Evolutionary conservation across 2,888 invertebrate species (phyloP).

Genomic region (Zaprionus lineosus): DNA sequence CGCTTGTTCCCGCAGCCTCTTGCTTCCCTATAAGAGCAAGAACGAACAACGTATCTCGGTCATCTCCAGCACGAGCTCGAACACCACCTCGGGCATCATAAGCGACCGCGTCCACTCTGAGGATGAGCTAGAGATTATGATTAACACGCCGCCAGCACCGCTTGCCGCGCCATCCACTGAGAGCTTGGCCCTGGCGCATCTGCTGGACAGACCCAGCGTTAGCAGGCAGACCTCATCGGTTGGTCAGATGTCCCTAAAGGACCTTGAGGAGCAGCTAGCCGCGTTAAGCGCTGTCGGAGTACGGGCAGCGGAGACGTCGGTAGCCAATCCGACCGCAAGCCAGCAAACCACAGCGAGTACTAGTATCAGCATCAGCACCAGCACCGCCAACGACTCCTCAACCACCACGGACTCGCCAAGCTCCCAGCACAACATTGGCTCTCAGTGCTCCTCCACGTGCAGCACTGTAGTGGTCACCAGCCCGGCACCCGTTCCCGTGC

Average conservation of each 20-base stretch:
- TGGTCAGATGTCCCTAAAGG: slow-evolving; percentile 82
- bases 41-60: slow-evolving; percentile 93
- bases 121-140: slow-evolving; percentile 95
- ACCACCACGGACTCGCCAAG: slow-evolving; percentile 83
- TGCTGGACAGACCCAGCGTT: slow-evolving; percentile 86
- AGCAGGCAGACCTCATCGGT: slow-evolving; percentile 85
- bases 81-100: slow-evolving; percentile 97
- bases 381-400: slow-evolving; percentile 67
- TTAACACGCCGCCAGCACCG: slow-evolving; percentile 90
- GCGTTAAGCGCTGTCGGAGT: slow-evolving; percentile 80
- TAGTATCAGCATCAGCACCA: neutral
- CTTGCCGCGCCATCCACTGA: slow-evolving; percentile 90
- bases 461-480: slow-evolving; percentile 92
- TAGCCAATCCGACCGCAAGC: slow-evolving; percentile 45
- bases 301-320: slow-evolving; percentile 60
- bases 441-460: slow-evolving; percentile 93
- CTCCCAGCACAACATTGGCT: slow-evolving; percentile 87
- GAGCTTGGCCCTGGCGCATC: slow-evolving; percentile 90
- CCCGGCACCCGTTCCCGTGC: slow-evolving; percentile 83
- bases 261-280: slow-evolving; percentile 83
- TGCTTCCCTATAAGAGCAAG: slow-evolving; percentile 86
- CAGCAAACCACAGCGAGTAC: slow-evolving; percentile 15
- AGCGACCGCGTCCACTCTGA: slow-evolving; percentile 97
- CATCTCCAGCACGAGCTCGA: slow-evolving; percentile 96
- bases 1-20: slow-evolving; percentile 87